Evolutionary conservation across 2,797 vertebrate species (phyloP).

Genomic region (Diplodus puntazzo): DNA sequence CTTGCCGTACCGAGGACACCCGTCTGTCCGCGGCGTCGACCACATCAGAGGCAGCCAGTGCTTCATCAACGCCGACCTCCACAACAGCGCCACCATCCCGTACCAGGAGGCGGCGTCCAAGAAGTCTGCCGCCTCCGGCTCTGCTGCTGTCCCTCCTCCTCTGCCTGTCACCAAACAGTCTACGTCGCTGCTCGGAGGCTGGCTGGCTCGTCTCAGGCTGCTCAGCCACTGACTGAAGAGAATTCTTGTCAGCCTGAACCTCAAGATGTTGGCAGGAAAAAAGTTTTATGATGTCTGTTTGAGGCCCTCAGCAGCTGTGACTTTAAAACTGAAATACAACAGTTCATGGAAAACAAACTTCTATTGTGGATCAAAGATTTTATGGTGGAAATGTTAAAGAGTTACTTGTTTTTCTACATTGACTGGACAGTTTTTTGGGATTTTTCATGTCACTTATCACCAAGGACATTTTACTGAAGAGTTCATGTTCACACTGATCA

Average conservation of each 20-base stretch:
- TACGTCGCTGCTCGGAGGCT: constrained; percentile 88
- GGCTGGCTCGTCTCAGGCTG: constrained; percentile 91
- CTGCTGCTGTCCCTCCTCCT: constrained; percentile 17
- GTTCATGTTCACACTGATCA: neutral
- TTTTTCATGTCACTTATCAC: neutral
- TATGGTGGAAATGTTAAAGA: neutral
- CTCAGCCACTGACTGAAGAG: constrained; percentile 88
- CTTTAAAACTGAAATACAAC: neutral
- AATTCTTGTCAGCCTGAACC: neutral
- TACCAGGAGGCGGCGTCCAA: constrained; percentile 89
- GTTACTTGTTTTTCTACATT: neutral
- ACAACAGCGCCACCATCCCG: constrained; percentile 91
- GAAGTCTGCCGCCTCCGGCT: constrained; percentile 65
- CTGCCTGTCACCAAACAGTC: constrained; percentile 76
- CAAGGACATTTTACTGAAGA: neutral
- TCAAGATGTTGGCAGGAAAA: neutral
- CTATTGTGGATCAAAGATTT: neutral
- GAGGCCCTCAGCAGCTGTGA: neutral
- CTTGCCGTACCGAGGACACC: constrained; percentile 86
- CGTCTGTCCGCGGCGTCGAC: constrained; percentile 89
- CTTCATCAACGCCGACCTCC: constrained; percentile 89
- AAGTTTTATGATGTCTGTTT: neutral
- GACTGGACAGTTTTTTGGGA: neutral
- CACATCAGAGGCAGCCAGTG: constrained; percentile 92
- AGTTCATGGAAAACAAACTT: neutral